Conservation (phyloP, 2,888 invertebrate genomes). For the Seira ritae region DNA sequence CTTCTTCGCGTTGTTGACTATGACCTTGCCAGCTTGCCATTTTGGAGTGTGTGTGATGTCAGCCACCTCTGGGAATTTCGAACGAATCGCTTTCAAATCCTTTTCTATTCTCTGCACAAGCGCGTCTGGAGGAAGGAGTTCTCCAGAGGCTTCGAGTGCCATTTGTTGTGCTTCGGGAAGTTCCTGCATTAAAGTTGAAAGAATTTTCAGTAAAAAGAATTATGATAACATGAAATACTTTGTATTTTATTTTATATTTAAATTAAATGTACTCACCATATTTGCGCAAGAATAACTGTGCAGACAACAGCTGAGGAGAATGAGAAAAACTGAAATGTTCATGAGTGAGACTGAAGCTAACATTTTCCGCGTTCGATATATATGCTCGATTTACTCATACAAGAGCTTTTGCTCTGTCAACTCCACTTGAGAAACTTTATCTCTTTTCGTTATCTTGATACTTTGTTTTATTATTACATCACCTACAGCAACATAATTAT, state of each 20-base stretch:
- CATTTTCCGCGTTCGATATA: background rate
- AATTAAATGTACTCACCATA: background rate
- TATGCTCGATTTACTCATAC: too few species aligned
- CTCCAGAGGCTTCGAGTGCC: conserved; percentile 43
- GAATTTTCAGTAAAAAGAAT: too few species aligned
- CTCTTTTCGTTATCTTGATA: conserved; percentile 8
- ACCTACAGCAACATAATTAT: too few species aligned
- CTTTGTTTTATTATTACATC: background rate
- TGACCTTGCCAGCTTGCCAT: conserved; percentile 49
- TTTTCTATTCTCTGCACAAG: conserved; percentile 41
- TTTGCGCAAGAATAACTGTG: background rate
- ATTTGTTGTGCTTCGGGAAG: conserved; percentile 52
- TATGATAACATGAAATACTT: background rate
- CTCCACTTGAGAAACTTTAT: conserved; percentile 6
- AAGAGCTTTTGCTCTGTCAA: background rate
- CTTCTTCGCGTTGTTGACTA: conserved; percentile 17
- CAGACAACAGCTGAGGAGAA: conserved; percentile 30
- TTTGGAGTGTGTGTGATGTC: conserved; percentile 31
- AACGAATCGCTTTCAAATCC: conserved; percentile 52
- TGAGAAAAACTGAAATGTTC: background rate
- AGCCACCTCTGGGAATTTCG: conserved; percentile 27
- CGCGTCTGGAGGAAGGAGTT: conserved; percentile 38
- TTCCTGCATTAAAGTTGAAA: too few species aligned
- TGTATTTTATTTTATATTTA: background rate
- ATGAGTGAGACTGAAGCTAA: background rate